These are phyloP conservation scores for Engystomops pustulosus DNA, from an alignment of 2,113 vertebrate genomes.

Conservation along the genomic window DNA sequence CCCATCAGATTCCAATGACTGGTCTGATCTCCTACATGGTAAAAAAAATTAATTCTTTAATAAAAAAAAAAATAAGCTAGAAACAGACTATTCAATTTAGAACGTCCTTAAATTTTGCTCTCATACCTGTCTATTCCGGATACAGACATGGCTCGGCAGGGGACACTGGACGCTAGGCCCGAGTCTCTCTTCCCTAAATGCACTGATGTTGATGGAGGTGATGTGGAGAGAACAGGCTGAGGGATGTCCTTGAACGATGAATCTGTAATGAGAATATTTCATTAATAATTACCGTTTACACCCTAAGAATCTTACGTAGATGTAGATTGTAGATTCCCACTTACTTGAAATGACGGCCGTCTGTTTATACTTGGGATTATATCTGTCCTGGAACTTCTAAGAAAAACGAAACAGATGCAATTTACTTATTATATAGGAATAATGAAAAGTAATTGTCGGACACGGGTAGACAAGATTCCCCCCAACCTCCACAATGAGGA, in stretches of 20 bases:
- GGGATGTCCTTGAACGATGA: conserved; percentile 81
- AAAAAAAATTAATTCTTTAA: too few species aligned
- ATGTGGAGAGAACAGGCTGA: conserved; percentile 61
- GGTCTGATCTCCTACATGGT: conserved; percentile 63
- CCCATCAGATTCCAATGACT: conserved; percentile 76
- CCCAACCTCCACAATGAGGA: neutral
- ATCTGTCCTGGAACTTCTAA: conserved; percentile 88
- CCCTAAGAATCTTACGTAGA: too few species aligned
- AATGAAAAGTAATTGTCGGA: neutral
- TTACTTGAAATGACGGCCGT: conserved; percentile 86
- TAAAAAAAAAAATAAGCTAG: neutral
- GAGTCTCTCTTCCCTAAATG: conserved; percentile 78
- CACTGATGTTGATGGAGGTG: conserved; percentile 73
- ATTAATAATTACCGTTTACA: too few species aligned
- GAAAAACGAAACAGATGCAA: conserved; percentile 59
- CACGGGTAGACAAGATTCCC: neutral
- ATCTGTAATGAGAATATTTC: conserved; percentile 70
- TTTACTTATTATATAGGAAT: neutral
- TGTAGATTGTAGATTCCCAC: conserved; percentile 66
- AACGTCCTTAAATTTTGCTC: neutral
- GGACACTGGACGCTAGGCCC: conserved; percentile 58
- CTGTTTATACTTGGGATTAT: conserved; percentile 78
- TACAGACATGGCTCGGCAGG: conserved; percentile 78
- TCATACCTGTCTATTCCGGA: conserved; percentile 79
- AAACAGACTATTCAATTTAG: neutral